Conservation (phyloP, 2,113 vertebrate species). For the Gobius niger region DNA sequence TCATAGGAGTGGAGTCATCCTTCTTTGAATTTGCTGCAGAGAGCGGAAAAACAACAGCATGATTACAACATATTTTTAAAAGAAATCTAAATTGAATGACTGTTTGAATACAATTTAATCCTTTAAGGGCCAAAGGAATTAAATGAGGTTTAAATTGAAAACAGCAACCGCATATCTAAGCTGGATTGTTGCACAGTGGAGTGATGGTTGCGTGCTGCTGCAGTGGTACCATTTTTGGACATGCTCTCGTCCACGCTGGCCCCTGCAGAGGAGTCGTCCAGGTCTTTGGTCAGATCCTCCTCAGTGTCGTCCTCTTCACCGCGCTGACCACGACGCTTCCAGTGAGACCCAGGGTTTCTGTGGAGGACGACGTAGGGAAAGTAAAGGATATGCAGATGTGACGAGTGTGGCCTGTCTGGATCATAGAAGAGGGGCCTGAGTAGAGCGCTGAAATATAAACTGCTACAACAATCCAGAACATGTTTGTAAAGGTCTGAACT, state of each 20-base stretch:
- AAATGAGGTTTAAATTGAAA: no score
- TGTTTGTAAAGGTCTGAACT: no score
- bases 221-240: constrained; percentile 86
- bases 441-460: no score
- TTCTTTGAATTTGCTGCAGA: constrained; percentile 91
- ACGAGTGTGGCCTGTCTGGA: no score
- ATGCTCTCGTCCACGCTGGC: constrained; percentile 94
- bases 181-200: no score
- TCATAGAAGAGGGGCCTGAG: no score
- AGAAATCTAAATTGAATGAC: no score
- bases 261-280: constrained; percentile 94
- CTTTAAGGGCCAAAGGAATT: no score
- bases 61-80: background rate
- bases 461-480: no score
- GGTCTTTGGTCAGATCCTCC: constrained; percentile 93
- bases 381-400: no score
- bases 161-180: no score
- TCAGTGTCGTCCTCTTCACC: constrained; percentile 94
- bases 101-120: no score
- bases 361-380: background rate
- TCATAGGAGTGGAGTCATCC: constrained; percentile 92
- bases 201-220: background rate
- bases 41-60: background rate
- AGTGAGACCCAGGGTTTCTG: constrained; percentile 86
- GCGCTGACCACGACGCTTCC: constrained; percentile 88